Evolutionary conservation across 2,888 invertebrate species (phyloP), one percentile per base, ranked within the genome.

Genomic region (Sericinus montela): DNA sequence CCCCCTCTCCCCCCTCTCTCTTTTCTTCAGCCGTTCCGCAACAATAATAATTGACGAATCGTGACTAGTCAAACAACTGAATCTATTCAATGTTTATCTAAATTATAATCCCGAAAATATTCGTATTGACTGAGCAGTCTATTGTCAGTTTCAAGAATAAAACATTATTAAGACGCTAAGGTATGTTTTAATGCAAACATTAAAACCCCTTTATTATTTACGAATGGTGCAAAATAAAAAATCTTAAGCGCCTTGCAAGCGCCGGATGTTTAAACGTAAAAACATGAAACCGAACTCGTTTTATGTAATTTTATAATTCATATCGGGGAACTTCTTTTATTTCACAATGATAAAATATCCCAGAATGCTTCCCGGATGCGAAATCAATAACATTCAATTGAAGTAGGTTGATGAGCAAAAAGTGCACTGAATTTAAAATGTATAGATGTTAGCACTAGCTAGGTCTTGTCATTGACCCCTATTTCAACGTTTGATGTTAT

Each of bases 391-490:
- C 46, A 32, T 45, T 50, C 30, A 40, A 45, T 35, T 30, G 11
- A 48, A 44, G 46, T 51, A 32, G 23, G 41, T 45, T 54, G 54
- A 51, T 47, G 54, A 60, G 55, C 56, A 57, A 62, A 65, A 64
- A 62, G 55, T 60, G 57, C 56, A 54, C 56, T 60, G 58, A 58
- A 62, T 65, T 58, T 51, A 52, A 49, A 64, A 57, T 72, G 65
- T 62, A 71, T 68, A 69, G 72, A 70, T 69, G 71, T 66, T 72
- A 67, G 62, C 69, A 67, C 69, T 69, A 69, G 76, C 77, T 77
- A 80, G 79, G 78, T 78, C 75, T 85, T 87, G 86, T 86, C 86
- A 85, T 81, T 87, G 86, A 86, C 86, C 86, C 77, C 81, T 83
- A 84, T 85, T 19, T 19, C 19, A 5, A 2, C 19, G 5, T 5